Evolutionary conservation across 2,888 invertebrate genomes (phyloP).

Genomic region (Pterobdella sp.): DNA sequence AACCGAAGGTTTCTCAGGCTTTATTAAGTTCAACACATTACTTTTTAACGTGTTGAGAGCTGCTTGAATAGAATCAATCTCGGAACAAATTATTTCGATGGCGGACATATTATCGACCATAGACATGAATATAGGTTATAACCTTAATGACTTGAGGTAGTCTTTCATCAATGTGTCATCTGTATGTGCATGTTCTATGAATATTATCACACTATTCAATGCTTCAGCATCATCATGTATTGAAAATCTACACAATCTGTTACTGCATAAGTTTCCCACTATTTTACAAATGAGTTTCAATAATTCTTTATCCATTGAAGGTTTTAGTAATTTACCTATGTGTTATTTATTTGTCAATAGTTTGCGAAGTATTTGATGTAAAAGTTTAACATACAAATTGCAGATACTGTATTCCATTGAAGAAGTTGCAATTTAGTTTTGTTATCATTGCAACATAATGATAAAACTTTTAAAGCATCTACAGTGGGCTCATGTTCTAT

Average conservation of each 20-base stretch:
- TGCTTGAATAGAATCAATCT: no score
- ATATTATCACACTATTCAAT: background rate
- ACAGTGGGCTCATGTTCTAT: background rate
- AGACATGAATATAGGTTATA: background rate
- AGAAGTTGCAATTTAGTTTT: background rate
- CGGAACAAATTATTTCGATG: no score
- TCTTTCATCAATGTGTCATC: background rate
- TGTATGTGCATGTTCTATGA: background rate
- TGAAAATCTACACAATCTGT: background rate
- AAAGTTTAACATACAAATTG: background rate
- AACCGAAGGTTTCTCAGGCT: no score
- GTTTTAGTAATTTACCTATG: background rate
- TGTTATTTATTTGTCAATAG: background rate
- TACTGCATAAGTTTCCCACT: background rate
- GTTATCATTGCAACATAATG: background rate
- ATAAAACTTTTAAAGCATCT: background rate
- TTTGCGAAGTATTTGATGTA: background rate
- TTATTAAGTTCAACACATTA: no score
- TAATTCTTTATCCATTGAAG: background rate
- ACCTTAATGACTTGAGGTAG: conserved; percentile 2
- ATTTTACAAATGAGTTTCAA: background rate
- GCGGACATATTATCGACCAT: no score
- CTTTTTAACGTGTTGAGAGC: no score
- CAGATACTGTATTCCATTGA: background rate
- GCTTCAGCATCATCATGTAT: conserved; percentile 5